Percentiles rank a stretch among this genome's conserved stretches.
Conservation (phyloP, 1,140 invertebrate genomes). For the Drosophila paulistorum region DNA sequence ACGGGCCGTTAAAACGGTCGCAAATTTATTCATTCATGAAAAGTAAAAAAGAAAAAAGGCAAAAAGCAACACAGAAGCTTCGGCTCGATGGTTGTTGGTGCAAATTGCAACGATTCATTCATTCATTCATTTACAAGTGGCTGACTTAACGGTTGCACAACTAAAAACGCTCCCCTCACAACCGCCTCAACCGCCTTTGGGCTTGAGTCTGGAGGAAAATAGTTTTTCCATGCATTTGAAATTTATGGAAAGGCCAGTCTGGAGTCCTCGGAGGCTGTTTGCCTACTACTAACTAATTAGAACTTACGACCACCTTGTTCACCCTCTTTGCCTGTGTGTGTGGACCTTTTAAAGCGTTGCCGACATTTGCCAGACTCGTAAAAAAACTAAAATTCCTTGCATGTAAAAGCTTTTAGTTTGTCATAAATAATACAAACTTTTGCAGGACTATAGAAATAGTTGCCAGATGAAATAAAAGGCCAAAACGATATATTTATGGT, state of each 20-base stretch:
- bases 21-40: slow-evolving; percentile 77
- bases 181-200: neutral
- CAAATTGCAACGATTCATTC: slow-evolving; percentile 77
- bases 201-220: slow-evolving; percentile 31
- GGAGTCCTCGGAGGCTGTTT: neutral
- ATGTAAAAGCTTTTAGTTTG: slow-evolving; percentile 77
- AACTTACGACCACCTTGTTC: slow-evolving; percentile 66
- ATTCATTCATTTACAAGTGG: slow-evolving; percentile 69
- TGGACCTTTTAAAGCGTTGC: slow-evolving; percentile 37
- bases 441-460: slow-evolving; percentile 41
- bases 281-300: slow-evolving; percentile 50
- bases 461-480: slow-evolving; percentile 51
- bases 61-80: slow-evolving; percentile 21
- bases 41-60: slow-evolving; percentile 6
- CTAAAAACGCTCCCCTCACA: neutral
- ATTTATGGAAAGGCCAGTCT: slow-evolving; percentile 56
- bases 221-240: slow-evolving; percentile 54
- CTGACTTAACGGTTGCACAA: slow-evolving; percentile 55
- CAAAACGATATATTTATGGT: slow-evolving; percentile 73
- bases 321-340: neutral
- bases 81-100: slow-evolving; percentile 40
- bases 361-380: slow-evolving; percentile 68
- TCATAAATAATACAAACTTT: slow-evolving; percentile 78
- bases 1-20: slow-evolving; percentile 59
- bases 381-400: slow-evolving; percentile 70